Percentiles rank a stretch among this genome's conserved stretches.
phyloP scores from a whole-genome alignment of 2,888 invertebrate genomes.

The Polymixis lichenea region DNA sequence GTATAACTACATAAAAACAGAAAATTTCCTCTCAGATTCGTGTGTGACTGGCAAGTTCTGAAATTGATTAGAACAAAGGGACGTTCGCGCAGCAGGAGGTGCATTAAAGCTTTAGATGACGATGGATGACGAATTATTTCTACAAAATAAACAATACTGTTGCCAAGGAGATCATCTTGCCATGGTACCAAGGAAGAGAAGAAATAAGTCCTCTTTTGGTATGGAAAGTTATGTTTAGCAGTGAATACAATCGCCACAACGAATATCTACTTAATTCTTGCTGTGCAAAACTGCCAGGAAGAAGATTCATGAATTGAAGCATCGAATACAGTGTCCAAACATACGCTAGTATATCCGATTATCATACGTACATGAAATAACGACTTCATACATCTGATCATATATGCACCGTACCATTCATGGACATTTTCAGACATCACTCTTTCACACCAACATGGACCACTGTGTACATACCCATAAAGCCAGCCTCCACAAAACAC shows the following conservation, averaged over 20 bases:
- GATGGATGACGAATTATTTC: constrained; percentile 18
- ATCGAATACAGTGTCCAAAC: not conserved
- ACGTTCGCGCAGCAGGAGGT: constrained; percentile 17
- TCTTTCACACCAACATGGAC: not conserved
- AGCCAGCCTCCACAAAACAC: constrained; percentile 14
- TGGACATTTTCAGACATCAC: not conserved
- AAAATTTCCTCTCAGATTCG: not conserved
- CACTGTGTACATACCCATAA: constrained; percentile 7
- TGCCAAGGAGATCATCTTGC: no score
- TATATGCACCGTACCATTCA: not conserved
- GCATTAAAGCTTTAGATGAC: constrained; percentile 2
- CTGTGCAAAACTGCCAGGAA: no score
- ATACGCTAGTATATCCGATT: not conserved
- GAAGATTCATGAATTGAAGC: not conserved
- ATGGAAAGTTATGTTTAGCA: not conserved
- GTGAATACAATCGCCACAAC: not conserved
- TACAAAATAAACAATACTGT: not conserved
- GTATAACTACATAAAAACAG: not conserved
- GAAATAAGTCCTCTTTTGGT: not conserved
- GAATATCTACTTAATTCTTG: no score
- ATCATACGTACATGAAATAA: no score
- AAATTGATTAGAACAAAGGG: constrained; percentile 7
- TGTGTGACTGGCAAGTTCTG: not conserved
- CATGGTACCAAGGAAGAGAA: no score
- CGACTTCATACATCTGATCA: no score